Percentiles rank a stretch among this genome's conserved stretches.
Evolutionary conservation across 2,113 vertebrate species (phyloP).

Genomic region (Larimichthys crocea): DNA sequence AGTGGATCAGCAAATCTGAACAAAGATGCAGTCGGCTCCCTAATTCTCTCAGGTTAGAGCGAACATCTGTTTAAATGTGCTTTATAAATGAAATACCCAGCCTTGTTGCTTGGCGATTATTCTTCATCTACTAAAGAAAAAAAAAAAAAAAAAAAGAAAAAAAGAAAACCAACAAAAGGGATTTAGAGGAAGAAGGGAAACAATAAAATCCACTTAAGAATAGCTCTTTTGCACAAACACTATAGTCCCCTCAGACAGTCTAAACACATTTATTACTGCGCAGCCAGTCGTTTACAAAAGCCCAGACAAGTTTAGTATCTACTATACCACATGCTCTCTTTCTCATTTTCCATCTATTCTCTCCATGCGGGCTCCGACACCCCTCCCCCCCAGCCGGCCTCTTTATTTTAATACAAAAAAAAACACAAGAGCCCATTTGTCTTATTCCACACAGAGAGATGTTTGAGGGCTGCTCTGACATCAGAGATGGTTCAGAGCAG

Average conservation of each 20-base stretch:
- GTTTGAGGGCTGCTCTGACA: background rate
- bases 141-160: slow-evolving; percentile 8
- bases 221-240: slow-evolving; percentile 54
- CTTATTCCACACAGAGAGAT: background rate
- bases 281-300: slow-evolving; percentile 51
- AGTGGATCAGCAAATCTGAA: slow-evolving; percentile 57
- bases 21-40: slow-evolving; percentile 38
- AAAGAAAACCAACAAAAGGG: slow-evolving; percentile 36
- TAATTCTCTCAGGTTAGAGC: slow-evolving; percentile 58
- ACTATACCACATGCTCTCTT: slow-evolving; percentile 36
- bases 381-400: slow-evolving; percentile 3
- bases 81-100: slow-evolving; percentile 55
- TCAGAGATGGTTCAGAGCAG: background rate
- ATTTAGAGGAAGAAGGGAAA: slow-evolving; percentile 52
- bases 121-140: slow-evolving; percentile 53
- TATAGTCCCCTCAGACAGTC: slow-evolving; percentile 46
- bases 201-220: slow-evolving; percentile 68
- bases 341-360: slow-evolving; percentile 20
- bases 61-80: slow-evolving; percentile 60
- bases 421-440: background rate
- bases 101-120: slow-evolving; percentile 48
- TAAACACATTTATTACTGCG: slow-evolving; percentile 44
- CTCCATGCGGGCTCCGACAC: slow-evolving; percentile 1
- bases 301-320: slow-evolving; percentile 37
- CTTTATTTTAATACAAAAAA: slow-evolving; percentile 2